Evolutionary conservation across 30 jellyfish, hydroid and myxozoan genomes (phyloP), one percentile per base, ranked within the genome.

Genomic region (Cassiopea andromeda): DNA sequence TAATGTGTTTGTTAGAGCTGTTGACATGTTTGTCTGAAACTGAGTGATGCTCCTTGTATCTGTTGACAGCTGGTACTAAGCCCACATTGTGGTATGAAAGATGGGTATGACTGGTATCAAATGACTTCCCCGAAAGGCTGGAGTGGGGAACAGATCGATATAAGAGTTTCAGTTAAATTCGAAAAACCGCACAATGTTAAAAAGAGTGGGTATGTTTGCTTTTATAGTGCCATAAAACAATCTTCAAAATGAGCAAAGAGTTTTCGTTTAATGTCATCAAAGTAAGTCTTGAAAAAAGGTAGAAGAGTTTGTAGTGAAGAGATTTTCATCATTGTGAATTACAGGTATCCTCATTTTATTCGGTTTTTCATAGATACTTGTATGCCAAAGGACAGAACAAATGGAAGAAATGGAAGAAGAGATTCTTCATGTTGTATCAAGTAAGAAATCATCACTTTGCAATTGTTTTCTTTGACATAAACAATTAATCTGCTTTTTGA

Each of bases 41-140:
- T n/a, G n/a, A n/a, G n/a, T n/a, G n/a, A n/a, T 16, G 27, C 83
- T 74, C 9, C 9, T 50, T n/a, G n/a, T n/a, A n/a, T n/a, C n/a
- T n/a, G 19, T 61, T 78, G 69, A 4, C 87, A 96, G 99, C 57
- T 73, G 15, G 84, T 90, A 16, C 59, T 96, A 48, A 58, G 88
- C 38, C 98, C 99, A 1, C 94, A 91, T 60, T 96, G 99, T 67
- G 99, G 99, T 44, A 91, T 96, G 97, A 16, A 89, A 2, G 97
- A 89, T 14, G 92, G 93, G 90, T 75, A 81, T 78, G 97, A 91
- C 47, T 96, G 99, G 99, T 84, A 73, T 78, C 69, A 80, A n/a
- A 87, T 96, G 99, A 75, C 79, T 0, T 64, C 97, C 1, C 48
- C 90, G 54, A 96, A 91, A 81, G 98, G 97, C 2, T 96, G 98